Base-by-base conservation (phyloP, 2,797 vertebrate genomes). In the Myotis vivesi region DNA sequence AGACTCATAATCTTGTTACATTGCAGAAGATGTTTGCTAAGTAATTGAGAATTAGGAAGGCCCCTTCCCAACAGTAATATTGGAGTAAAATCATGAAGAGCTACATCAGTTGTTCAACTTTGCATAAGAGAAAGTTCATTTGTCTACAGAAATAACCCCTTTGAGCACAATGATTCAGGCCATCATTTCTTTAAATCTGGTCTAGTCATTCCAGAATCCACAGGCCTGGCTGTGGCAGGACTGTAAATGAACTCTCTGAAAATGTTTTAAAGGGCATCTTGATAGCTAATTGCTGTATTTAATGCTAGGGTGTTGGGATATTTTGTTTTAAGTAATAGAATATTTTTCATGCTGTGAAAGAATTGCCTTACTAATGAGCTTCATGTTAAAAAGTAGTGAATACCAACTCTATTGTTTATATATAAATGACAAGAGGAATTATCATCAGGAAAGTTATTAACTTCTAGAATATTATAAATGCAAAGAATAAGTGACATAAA, bases 361-460 rank as follows among this genome's bases (percentile, higher is more conserved):
- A 93, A 92, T 84, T 87, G 38, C 64, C 59, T 81, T 92, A 69
- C 55, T 96, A 94, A 95, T 90, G 89, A 95, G 84, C 59, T 91
- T 66, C n/a, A 19, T 94, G 84, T 72, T 88, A 92, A 55, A 86
- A 81, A 36, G 36, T 69, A 55, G 59, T 86, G 59, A 95, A 89
- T 77, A 73, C 38, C 75, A 93, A 77, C 10, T 68, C 46, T 53
- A 16, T 36, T 72, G 16, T 88, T 10, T 91, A 36, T 71, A 6
- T 90, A 51, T 79, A 92, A 36, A 90, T 92, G 87, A 94, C 25
- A 91, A 73, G 46, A 86, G 89, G 81, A 88, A 80, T 13, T 89
- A 36, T 79, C 82, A 68, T 71, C 36, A n/a, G n/a, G 68, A 87
- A 94, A 81, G 36, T 73, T 73, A 64, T 55, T 90, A 66, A 76